These are phyloP conservation scores for Menura novaehollandiae DNA, from an alignment of 2,113 vertebrate species.

Conservation along the genomic window DNA sequence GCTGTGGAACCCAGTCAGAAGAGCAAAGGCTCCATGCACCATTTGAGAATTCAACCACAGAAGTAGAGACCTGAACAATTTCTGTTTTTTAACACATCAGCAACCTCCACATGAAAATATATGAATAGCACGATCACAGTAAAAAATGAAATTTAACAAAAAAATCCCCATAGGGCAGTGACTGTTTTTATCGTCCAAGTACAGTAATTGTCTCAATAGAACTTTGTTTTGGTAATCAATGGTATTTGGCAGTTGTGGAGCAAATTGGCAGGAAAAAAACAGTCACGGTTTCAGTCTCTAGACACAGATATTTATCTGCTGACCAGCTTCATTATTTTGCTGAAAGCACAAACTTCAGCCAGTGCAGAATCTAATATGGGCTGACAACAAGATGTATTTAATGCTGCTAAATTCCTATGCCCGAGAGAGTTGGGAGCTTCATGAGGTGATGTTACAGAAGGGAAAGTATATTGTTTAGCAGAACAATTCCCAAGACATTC, in stretches of 20 bases:
- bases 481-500: not conserved
- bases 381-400: not conserved
- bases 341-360: not conserved
- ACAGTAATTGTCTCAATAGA: not conserved
- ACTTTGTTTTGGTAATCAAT: not conserved
- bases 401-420: not conserved
- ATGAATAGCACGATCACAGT: not conserved
- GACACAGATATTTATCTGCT: not conserved
- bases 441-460: not conserved
- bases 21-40: not conserved
- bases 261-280: not conserved
- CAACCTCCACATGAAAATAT: not conserved
- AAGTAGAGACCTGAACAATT: not conserved
- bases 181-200: not conserved
- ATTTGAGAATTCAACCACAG: not conserved
- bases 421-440: not conserved
- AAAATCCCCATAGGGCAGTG: not conserved
- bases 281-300: not conserved
- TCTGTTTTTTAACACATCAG: not conserved
- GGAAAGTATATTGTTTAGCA: rapidly evolving
- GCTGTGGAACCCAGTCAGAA: not conserved
- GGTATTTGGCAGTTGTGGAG: not conserved
- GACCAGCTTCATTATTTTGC: not conserved
- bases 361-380: not conserved
- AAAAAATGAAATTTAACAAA: not conserved